Evolutionary conservation across 2,888 invertebrate species (phyloP).

Genomic region (Drosophila sordidapex): DNA sequence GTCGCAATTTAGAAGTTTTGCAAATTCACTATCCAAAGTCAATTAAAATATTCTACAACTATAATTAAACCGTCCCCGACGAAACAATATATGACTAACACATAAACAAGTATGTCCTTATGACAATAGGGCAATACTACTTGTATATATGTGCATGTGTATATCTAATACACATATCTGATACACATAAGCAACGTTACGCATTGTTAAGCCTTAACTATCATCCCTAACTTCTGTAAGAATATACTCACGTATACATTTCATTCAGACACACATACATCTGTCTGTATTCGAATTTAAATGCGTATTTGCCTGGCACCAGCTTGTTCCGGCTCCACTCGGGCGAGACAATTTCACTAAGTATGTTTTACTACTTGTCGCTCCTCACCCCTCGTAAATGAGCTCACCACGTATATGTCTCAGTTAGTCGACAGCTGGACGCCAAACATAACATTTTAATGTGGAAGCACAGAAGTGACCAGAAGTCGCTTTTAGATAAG

Average conservation of each 20-base stretch:
- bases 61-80: neutral
- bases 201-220: neutral
- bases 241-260: neutral
- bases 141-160: neutral
- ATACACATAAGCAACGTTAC: neutral
- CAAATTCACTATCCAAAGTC: neutral
- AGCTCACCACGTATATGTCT: constrained; percentile 15
- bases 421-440: constrained; percentile 19
- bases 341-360: constrained; percentile 18
- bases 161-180: no score
- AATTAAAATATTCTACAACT: neutral
- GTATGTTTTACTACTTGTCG: constrained; percentile 1
- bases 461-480: constrained; percentile 4
- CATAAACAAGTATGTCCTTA: neutral
- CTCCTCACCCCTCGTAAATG: neutral
- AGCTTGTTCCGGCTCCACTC: constrained; percentile 26
- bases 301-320: constrained; percentile 25
- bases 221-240: neutral
- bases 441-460: constrained; percentile 22
- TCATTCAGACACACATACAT: neutral
- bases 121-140: neutral
- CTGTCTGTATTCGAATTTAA: constrained; percentile 17
- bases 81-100: neutral
- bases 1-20: neutral
- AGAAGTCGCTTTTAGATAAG: constrained; percentile 7